phyloP scores from a whole-genome alignment of 2,888 invertebrate genomes.

The Rhamnusium bicolor region DNA sequence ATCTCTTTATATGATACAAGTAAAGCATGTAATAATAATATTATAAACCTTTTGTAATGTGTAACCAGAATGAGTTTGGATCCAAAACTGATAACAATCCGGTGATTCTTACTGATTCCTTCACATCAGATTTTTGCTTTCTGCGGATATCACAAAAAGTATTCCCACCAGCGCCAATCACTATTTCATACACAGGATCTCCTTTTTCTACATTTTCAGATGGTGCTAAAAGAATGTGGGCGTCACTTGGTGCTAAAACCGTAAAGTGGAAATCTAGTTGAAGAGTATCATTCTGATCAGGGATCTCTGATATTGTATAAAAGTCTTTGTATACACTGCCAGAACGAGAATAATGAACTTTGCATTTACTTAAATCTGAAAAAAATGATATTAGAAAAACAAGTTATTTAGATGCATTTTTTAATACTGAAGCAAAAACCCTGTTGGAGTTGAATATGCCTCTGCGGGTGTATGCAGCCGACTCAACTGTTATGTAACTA shows the following conservation, averaged over 20 bases:
- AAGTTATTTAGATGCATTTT: too few species aligned
- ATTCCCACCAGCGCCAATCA: slow-evolving; percentile 82
- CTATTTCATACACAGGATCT: slow-evolving; percentile 80
- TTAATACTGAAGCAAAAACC: too few species aligned
- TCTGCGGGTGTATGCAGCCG: too few species aligned
- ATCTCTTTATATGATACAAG: too few species aligned
- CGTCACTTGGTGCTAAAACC: slow-evolving; percentile 79
- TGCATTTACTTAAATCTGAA: slow-evolving; percentile 71
- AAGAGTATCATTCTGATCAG: slow-evolving; percentile 57
- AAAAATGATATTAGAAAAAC: neutral
- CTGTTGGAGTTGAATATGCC: too few species aligned
- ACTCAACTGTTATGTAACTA: too few species aligned
- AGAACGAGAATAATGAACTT: slow-evolving; percentile 73
- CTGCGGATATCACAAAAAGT: slow-evolving; percentile 80
- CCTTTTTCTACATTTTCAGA: slow-evolving; percentile 68
- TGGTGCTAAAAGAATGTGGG: slow-evolving; percentile 79
- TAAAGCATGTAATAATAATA: too few species aligned
- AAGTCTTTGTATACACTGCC: slow-evolving; percentile 77
- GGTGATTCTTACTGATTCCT: slow-evolving; percentile 73
- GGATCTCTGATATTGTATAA: slow-evolving; percentile 70
- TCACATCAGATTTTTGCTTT: slow-evolving; percentile 75
- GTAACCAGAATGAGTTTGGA: slow-evolving; percentile 79
- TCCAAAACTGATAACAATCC: slow-evolving; percentile 77
- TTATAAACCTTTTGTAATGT: slow-evolving; percentile 76
- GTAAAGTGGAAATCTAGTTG: slow-evolving; percentile 77